Evolutionary conservation across 35 echinoderm and acorn worm species (phyloP).

Genomic region (Heliocidaris erythrogramma): DNA sequence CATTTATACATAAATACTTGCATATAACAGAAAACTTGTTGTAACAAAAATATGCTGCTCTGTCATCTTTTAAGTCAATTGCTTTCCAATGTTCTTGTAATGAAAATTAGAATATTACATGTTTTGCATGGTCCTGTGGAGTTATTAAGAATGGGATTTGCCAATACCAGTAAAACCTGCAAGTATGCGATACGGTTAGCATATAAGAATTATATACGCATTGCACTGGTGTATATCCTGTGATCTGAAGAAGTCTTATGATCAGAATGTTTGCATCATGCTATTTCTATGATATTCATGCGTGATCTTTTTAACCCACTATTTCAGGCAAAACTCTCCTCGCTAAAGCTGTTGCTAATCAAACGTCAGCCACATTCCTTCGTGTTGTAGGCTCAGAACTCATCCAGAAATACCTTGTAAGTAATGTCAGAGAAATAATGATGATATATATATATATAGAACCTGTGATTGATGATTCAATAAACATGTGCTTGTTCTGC

Average conservation of each 20-base stretch:
- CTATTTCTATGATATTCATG: not conserved
- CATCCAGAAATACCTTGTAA: conserved; percentile 99
- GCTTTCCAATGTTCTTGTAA: too few relatives aligned
- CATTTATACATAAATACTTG: too few relatives aligned
- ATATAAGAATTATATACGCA: not conserved
- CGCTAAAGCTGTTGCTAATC: conserved; percentile 99
- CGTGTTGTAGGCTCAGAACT: conserved; percentile 99
- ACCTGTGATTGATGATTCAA: too few relatives aligned
- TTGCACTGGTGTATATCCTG: too few relatives aligned
- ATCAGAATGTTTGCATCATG: not conserved
- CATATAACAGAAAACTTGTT: too few relatives aligned
- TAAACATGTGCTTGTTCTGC: too few relatives aligned
- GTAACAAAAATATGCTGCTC: too few relatives aligned
- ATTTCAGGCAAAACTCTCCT: conserved; percentile 91
- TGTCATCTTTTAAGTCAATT: too few relatives aligned
- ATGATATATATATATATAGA: too few relatives aligned
- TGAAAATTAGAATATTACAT: too few relatives aligned
- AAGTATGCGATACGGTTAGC: not conserved
- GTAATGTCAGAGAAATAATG: not conserved
- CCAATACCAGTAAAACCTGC: not conserved
- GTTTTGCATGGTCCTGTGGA: too few relatives aligned
- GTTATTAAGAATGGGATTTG: not conserved
- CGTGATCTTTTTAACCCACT: not conserved
- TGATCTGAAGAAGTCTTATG: too few relatives aligned
- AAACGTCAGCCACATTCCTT: conserved; percentile 97